Percentiles rank a stretch among this genome's conserved stretches.
Evolutionary conservation across 2,888 invertebrate species (phyloP).

Genomic region (Sarcophaga caerulescens): DNA sequence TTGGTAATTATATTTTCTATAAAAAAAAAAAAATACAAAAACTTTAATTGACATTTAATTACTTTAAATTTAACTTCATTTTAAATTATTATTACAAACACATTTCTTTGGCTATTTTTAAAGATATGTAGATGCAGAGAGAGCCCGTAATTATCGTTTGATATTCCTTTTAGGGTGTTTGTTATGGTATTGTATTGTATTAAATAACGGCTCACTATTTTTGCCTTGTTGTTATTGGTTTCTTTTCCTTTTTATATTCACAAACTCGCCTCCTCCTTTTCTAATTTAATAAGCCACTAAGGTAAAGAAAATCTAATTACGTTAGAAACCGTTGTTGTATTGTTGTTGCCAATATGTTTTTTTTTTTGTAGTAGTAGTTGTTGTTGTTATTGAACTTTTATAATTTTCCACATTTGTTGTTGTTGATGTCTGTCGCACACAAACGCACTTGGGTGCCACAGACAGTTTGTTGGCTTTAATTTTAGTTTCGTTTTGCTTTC

Average conservation of each 20-base stretch:
- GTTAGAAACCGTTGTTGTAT: constrained; percentile 59
- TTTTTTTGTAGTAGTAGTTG: constrained; percentile 1
- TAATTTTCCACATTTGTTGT: neutral
- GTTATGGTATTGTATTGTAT: neutral
- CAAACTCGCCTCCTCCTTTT: neutral
- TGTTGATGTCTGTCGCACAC: constrained; percentile 18
- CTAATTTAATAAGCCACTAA: constrained; percentile 60
- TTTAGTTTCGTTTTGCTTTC: neutral
- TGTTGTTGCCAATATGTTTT: constrained; percentile 6
- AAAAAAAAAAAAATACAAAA: too few species aligned
- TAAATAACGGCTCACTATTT: constrained; percentile 30
- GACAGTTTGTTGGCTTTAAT: constrained; percentile 52
- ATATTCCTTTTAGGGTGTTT: constrained; percentile 16
- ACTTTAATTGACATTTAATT: too few species aligned
- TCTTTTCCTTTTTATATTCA: neutral
- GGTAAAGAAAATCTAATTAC: constrained; percentile 52
- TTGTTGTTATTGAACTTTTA: constrained; percentile 28
- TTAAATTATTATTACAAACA: too few species aligned
- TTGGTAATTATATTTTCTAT: too few species aligned
- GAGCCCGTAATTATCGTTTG: neutral
- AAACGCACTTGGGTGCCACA: constrained; percentile 14
- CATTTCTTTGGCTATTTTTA: too few species aligned
- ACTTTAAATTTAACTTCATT: too few species aligned
- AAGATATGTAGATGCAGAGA: too few species aligned
- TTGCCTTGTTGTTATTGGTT: constrained; percentile 14